Percentiles rank a stretch among this genome's conserved stretches.
phyloP scores from a whole-genome alignment of 2,797 vertebrate genomes.

The Sylvilagus floridanus region DNA sequence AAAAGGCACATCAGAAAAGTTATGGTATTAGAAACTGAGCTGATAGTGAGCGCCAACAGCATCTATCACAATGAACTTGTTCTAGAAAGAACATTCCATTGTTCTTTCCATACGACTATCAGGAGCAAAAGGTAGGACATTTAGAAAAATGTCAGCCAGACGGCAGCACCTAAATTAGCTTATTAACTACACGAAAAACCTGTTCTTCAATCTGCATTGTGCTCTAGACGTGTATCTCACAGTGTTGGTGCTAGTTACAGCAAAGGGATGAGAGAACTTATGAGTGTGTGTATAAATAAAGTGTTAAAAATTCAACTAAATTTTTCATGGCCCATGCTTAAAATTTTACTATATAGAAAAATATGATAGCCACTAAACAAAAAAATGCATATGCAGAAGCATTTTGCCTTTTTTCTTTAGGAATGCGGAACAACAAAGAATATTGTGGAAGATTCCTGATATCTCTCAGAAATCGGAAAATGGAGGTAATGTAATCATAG shows the following conservation, averaged over 20 bases:
- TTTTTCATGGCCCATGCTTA: neutral
- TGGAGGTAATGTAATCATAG: constrained; percentile 90
- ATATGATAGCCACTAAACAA: neutral
- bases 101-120: neutral
- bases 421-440: constrained; percentile 96
- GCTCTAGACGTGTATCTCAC: neutral
- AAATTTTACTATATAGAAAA: neutral
- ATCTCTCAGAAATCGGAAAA: constrained; percentile 98
- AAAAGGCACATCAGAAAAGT: neutral
- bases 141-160: neutral
- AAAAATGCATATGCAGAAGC: constrained; percentile 50
- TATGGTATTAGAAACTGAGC: neutral
- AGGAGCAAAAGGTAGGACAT: neutral
- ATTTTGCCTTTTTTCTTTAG: constrained; percentile 87
- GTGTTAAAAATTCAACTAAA: neutral
- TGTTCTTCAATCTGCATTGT: neutral
- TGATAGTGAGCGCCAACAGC: neutral
- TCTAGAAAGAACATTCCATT: neutral
- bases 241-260: neutral
- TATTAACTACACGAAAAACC: neutral
- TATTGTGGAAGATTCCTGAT: constrained; percentile 97
- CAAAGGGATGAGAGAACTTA: neutral
- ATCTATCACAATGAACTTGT: neutral
- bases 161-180: neutral
- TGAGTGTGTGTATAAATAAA: neutral